Evolutionary conservation across 37 sponge, comb jelly and placozoan species (phyloP), one percentile per base, ranked within the genome.

Genomic region (Agelas oroides): DNA sequence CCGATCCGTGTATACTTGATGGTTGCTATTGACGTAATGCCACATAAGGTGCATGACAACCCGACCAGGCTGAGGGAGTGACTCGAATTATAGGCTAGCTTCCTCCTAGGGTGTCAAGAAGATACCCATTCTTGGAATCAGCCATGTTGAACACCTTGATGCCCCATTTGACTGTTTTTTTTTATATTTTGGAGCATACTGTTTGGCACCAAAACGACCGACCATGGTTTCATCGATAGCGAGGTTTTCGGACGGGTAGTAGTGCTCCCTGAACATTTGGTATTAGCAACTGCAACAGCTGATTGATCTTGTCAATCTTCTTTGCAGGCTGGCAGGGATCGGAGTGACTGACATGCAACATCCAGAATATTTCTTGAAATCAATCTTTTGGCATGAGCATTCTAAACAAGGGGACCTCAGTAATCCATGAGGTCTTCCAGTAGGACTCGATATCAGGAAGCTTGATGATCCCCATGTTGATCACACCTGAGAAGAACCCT

Each of bases 161-260:
- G 6, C 85, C 85, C 65, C 54, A 84, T 62, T 83, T 83, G 40
- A 65, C 35, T 32, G 66, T 65, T 65, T 79, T 63, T 64, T 62
- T n/a, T n/a, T n/a, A n/a, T n/a, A n/a, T n/a, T n/a, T 64, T 39
- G 70, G 82, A 39, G 62, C 76, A 34, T 84, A 84, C 41, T 84
- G 85, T 23, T 52, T 75, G 30, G 56, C 21, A 27, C 70, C 77
- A 76, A 75, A 65, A n/a, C 85, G 65, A 16, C 77, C 38, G 36
- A 84, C 37, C 77, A 84, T 84, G 5, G 69, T 64, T 55, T 84
- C 76, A 36, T 83, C 83, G 17, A 72, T 53, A 18, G 74, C 63
- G 6, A 83, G 41, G 6, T 62, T 24, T 35, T 35, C 68, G 38
- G n/a, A 21, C 3, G 69, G 85, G 0, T n/a, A n/a, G 52, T 84